Base-by-base conservation (phyloP, 2,888 invertebrate genomes). In the Ennomos erosarius region DNA sequence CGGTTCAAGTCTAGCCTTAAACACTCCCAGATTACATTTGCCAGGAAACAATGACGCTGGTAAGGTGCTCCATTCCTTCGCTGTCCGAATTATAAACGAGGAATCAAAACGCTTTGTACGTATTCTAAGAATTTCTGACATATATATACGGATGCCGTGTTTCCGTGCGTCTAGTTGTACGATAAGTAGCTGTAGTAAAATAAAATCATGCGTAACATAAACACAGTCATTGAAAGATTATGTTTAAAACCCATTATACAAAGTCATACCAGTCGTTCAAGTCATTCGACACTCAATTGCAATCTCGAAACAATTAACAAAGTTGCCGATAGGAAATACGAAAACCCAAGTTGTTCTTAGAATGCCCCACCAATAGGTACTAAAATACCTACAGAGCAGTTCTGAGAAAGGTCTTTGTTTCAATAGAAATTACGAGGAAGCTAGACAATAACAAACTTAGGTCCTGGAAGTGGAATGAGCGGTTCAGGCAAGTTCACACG, bases 371-470 rank as follows among this genome's bases (percentile, higher is more conserved):
- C 26, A 45, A n/a, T 37, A 48, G 10, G 16, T 11, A 47, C 12
- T 9, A 16, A 45, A 16, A 16, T 36, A 43, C 46, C 9, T 12
- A 12, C n/a, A 1, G 8, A 46, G 34, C 10, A 43, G 26, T 58
- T 58, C 58, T 53, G 5, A 48, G 58, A 58, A 58, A 52, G 43
- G 11, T 34, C 52, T 44, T 57, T 61, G 58, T 62, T 55, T 46
- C 45, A 49, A 61, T 51, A 61, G 40, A 40, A 52, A 55, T 47
- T 57, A 55, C 58, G 47, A 9, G 33, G 56, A 59, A 66, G 34
- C 53, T 58, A 56, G 39, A 43, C 54, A 52, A 39, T 46, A 50
- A 58, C 50, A 35, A 52, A 49, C 10, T 44, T 39, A 42, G 35
- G 33, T 11, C 50, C 33, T 40, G 36, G 34, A 33, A 49, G 44